Conservation (phyloP, 2,113 vertebrate genomes). For the Tursiops truncatus region DNA sequence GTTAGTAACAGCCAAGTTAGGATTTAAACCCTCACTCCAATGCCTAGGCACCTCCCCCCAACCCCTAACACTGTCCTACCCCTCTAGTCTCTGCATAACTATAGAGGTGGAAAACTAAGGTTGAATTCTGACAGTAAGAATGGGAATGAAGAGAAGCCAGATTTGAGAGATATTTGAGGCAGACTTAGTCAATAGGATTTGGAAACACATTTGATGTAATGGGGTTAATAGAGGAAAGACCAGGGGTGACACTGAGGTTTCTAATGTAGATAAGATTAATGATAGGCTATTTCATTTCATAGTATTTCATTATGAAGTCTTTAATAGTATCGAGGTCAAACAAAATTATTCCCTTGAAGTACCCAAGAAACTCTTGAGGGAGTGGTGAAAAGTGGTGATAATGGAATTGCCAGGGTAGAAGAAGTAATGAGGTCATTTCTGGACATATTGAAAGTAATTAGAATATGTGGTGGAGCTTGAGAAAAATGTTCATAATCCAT, state of each 20-base stretch:
- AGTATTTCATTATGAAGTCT: not conserved
- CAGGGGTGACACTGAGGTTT: not conserved
- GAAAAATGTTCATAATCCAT: not conserved
- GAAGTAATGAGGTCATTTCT: not conserved
- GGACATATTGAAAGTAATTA: not conserved
- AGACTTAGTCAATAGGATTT: not conserved
- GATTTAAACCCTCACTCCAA: not conserved
- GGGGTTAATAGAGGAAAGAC: not conserved
- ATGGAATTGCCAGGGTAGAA: no score
- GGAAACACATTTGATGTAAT: not conserved
- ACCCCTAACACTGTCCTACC: not conserved
- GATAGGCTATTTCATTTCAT: not conserved
- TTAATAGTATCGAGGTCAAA: not conserved
- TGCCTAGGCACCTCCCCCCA: no score
- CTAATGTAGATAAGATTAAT: not conserved
- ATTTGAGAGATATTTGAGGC: not conserved
- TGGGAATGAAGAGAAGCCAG: not conserved
- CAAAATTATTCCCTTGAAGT: not conserved
- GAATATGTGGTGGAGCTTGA: not conserved
- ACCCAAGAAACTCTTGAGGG: not conserved
- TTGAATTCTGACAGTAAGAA: not conserved
- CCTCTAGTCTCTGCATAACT: not conserved
- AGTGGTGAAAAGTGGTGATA: not conserved
- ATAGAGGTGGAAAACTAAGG: not conserved
- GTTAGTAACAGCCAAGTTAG: not conserved